Conservation (phyloP, 2,888 invertebrate species). For the Mythimna impura region DNA sequence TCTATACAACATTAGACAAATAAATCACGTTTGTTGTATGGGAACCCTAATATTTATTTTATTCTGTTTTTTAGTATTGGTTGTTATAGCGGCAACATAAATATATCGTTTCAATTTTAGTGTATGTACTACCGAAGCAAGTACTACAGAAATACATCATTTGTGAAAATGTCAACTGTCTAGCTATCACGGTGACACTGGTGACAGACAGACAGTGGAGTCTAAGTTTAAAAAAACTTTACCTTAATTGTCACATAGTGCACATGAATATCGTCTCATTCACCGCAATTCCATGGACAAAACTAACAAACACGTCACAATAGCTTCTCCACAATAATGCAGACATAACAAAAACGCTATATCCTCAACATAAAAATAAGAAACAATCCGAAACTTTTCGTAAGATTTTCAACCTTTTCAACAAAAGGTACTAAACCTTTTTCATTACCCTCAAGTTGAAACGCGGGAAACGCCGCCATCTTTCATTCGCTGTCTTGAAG, state of each 20-base stretch:
- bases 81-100: too few relatives aligned
- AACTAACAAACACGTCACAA: slow-evolving; percentile 22
- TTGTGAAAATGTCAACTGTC: too few relatives aligned
- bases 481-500: slow-evolving; percentile 52
- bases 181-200: too few relatives aligned
- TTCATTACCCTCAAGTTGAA: slow-evolving; percentile 58
- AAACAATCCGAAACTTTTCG: slow-evolving; percentile 45
- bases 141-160: too few relatives aligned
- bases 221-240: too few relatives aligned
- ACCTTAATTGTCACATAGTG: not conserved
- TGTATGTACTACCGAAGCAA: too few relatives aligned
- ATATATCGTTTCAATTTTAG: too few relatives aligned
- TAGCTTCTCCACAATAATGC: slow-evolving; percentile 24
- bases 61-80: too few relatives aligned
- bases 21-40: too few relatives aligned
- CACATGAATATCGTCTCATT: not conserved
- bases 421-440: slow-evolving; percentile 62
- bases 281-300: not conserved
- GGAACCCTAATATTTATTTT: too few relatives aligned
- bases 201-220: too few relatives aligned
- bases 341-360: slow-evolving; percentile 39
- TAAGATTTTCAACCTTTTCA: slow-evolving; percentile 49
- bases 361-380: slow-evolving; percentile 37
- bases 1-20: too few relatives aligned
- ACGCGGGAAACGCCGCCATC: slow-evolving; percentile 49